Evolutionary conservation across 2,113 vertebrate genomes (phyloP).

Genomic region (Lasiurus cinereus): DNA sequence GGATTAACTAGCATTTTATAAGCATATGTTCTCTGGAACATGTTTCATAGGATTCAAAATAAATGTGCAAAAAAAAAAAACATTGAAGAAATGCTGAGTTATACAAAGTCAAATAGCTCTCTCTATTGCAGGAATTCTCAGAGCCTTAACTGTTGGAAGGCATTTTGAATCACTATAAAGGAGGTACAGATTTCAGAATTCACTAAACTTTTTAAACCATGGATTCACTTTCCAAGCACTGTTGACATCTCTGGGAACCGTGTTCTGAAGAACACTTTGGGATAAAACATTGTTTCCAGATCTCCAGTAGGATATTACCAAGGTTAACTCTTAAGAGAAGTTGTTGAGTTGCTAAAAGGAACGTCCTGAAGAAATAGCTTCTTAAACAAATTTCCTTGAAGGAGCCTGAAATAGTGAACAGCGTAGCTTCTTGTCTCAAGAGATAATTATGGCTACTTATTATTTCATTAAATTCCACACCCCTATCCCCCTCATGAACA

Average conservation of each 20-base stretch:
- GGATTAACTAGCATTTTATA: conserved; percentile 1
- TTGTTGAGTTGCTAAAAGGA: neutral
- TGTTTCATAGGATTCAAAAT: neutral
- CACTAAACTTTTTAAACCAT: neutral
- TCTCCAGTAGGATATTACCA: neutral
- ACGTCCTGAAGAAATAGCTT: neutral
- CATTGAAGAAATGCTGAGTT: neutral
- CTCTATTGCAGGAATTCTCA: neutral
- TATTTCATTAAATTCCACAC: neutral
- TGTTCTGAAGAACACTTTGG: neutral
- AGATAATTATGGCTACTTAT: neutral
- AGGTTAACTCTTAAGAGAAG: neutral
- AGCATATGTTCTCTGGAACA: neutral
- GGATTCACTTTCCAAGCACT: neutral
- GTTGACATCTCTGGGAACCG: neutral
- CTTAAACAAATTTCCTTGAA: neutral
- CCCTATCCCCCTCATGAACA: neutral
- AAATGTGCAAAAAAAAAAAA: neutral
- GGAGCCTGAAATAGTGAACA: neutral
- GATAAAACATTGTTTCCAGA: conserved; percentile 6
- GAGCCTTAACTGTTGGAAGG: neutral
- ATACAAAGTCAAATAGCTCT: neutral
- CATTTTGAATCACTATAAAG: neutral
- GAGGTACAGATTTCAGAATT: neutral
- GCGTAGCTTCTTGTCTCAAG: neutral